These are phyloP conservation scores for Halcyon senegalensis DNA, from an alignment of 2,113 vertebrate species.

Conservation along the genomic window DNA sequence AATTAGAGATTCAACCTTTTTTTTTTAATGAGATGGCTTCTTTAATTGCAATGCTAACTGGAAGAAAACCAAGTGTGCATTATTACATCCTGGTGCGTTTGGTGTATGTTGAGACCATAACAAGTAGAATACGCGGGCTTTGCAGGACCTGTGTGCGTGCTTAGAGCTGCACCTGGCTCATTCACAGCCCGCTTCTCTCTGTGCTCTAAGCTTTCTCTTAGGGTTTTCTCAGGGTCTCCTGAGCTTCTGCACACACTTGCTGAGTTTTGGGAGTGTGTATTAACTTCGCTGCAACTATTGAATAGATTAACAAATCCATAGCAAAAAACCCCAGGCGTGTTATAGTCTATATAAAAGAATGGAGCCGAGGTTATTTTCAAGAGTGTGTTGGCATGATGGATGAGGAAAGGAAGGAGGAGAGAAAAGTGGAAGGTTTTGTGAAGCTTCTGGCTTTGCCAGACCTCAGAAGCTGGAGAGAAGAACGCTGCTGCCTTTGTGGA, in stretches of 20 bases:
- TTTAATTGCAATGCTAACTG: background rate
- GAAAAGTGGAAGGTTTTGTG: background rate
- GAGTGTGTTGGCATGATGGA: background rate
- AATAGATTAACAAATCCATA: background rate
- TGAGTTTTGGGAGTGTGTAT: background rate
- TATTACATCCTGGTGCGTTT: background rate
- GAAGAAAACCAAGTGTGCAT: background rate
- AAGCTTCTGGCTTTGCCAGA: background rate
- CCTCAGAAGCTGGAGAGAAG: background rate
- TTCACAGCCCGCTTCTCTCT: background rate
- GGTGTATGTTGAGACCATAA: rapidly evolving
- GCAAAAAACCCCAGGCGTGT: background rate
- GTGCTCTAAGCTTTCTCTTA: background rate
- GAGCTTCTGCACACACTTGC: background rate
- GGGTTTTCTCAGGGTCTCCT: background rate
- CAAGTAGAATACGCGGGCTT: background rate
- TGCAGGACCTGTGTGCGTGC: background rate
- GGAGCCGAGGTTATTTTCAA: background rate
- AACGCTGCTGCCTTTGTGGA: background rate
- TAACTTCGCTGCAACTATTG: background rate
- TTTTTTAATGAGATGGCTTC: background rate
- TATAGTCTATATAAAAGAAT: background rate
- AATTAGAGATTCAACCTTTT: background rate
- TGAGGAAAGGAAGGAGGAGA: background rate
- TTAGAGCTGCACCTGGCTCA: background rate